Evolutionary conservation across 2,888 invertebrate genomes (phyloP).

Genomic region (Nymphalis c-album): DNA sequence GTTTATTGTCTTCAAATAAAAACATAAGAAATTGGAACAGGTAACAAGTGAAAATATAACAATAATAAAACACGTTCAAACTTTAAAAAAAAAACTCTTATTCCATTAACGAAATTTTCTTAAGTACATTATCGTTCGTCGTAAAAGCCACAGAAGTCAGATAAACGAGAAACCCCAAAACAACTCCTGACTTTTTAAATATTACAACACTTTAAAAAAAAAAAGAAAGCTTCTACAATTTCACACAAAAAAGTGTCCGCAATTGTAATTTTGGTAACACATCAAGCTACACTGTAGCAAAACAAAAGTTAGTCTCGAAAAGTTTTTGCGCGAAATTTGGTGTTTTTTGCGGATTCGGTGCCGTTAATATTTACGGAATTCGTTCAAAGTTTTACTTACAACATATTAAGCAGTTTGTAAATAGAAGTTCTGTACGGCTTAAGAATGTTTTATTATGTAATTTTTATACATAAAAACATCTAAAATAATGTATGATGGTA

Average conservation of each 20-base stretch:
- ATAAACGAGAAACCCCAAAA: too few species aligned
- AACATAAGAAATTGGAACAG: too few species aligned
- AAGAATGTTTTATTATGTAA: too few species aligned
- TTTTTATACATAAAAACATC: too few species aligned
- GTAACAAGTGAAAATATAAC: too few species aligned
- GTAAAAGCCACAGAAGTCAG: too few species aligned
- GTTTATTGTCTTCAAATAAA: too few species aligned
- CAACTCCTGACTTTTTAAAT: background rate
- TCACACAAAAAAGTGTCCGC: constrained; percentile 1
- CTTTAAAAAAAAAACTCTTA: too few species aligned
- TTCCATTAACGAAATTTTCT: too few species aligned
- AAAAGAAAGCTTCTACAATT: background rate
- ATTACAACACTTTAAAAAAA: background rate
- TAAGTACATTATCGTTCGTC: too few species aligned
- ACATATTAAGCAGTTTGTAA: background rate
- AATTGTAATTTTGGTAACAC: constrained; percentile 5
- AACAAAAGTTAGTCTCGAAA: constrained; percentile 7
- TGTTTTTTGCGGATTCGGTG: background rate
- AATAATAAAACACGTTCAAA: too few species aligned
- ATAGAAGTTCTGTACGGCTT: background rate
- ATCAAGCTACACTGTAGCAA: background rate
- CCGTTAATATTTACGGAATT: background rate
- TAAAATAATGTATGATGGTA: too few species aligned
- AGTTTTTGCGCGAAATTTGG: background rate
- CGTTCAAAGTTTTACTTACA: background rate